Base-by-base conservation (phyloP, 2,888 invertebrate genomes). In the Lasioglossum figueresi region DNA sequence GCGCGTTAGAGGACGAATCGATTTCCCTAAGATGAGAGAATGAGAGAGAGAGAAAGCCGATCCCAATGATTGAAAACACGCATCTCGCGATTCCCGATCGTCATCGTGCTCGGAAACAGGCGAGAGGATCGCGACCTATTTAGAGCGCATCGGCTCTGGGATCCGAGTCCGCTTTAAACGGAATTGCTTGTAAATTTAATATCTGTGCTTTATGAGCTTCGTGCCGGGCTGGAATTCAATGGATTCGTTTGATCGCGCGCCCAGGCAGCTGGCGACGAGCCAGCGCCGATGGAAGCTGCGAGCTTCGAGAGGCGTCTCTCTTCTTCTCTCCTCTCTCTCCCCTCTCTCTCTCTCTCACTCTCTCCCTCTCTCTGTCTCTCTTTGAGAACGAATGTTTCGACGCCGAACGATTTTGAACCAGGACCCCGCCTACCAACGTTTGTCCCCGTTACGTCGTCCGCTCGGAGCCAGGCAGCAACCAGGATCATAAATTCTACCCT, bases 121-220 rank as follows among this genome's bases (percentile, higher is more conserved):
- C 59, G 27, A 14, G 27, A 6, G 59, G 27, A 59, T 59, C 27
- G 59, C 31, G 59, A 59, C 27, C 59, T 68, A 68, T 68, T 68
- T 68, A 68, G 68, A 37, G 37, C 68, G 37, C 34, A 66, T 66
- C 68, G n/a, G n/a, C 23, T 70, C 19, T 5, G 14, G 16, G 23
- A 8, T 19, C 27, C n/a, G 31, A 73, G 63, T 73, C 19, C 52
- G 14, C 27, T 48, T 84, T 84, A 82, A 77, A 82, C 77, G 83
- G 74, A 84, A 84, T 77, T 70, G 82, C 83, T 78, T 82, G 84
- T 84, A 78, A 84, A 84, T 84, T 84, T 84, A 82, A 84, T 82
- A 82, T 84, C 82, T 59, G 14, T 45, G 77, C 73, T 84, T 74
- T 82, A 82, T n/a, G 83, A 82, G 82, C 73, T 59, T 43, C 52